A percentile compares a stretch with the other conserved stretches of the same genome.
phyloP scores from a whole-genome alignment of 2,888 invertebrate species.

The Agapetus fuscipes region DNA sequence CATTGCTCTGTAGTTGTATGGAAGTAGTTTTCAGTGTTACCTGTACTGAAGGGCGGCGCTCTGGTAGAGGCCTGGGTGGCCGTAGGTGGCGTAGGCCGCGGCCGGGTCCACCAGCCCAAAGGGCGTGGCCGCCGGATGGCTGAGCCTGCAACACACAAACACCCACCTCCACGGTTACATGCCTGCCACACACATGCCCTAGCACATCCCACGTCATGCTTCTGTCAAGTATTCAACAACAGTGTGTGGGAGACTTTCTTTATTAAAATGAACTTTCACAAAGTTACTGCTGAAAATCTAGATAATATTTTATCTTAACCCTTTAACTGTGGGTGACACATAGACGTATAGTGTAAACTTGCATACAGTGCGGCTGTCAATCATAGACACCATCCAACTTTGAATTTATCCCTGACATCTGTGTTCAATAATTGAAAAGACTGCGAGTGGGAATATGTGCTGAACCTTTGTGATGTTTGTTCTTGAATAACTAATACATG shows the following conservation, averaged over 20 bases:
- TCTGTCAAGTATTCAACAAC: background rate
- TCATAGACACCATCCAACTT: too few species aligned
- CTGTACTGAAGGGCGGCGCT: conserved; percentile 45
- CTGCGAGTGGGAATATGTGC: too few species aligned
- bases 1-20: too few species aligned
- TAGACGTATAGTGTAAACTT: too few species aligned
- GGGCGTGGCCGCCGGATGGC: conserved; percentile 41
- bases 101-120: conserved; percentile 39
- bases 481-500: too few species aligned
- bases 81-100: conserved; percentile 42
- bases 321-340: too few species aligned
- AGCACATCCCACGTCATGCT: background rate
- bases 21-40: too few species aligned
- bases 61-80: conserved; percentile 46
- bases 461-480: too few species aligned
- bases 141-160: conserved; percentile 32
- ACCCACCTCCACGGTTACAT: conserved; percentile 3
- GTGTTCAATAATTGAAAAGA: too few species aligned
- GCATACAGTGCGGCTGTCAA: too few species aligned
- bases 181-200: background rate
- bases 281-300: background rate
- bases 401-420: too few species aligned
- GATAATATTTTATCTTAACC: too few species aligned
- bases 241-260: background rate
- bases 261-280: background rate